Conservation (phyloP, 1,140 invertebrate genomes). For the Ganaspis sp. region DNA sequence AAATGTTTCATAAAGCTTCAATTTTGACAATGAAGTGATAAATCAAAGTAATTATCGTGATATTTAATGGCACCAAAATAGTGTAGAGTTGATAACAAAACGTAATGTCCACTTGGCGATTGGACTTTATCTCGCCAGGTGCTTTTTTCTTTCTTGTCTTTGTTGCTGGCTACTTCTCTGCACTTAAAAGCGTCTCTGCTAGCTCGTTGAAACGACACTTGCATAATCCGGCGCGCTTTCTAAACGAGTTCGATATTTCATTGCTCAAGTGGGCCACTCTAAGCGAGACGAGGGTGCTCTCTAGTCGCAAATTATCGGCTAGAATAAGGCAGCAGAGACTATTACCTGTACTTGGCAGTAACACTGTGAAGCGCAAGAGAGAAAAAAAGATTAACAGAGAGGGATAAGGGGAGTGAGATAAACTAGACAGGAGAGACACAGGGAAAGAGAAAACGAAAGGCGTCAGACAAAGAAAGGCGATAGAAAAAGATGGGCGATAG, state of each 20-base stretch:
- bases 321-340: slow-evolving; percentile 1
- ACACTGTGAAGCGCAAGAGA: neutral
- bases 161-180: slow-evolving; percentile 13
- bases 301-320: slow-evolving; percentile 4
- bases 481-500: too few relatives aligned
- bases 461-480: neutral
- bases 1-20: too few relatives aligned
- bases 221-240: slow-evolving; percentile 44
- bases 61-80: too few relatives aligned
- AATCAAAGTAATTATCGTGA: too few relatives aligned
- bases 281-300: slow-evolving; percentile 2
- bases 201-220: slow-evolving; percentile 44
- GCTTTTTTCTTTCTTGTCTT: neutral
- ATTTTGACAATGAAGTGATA: too few relatives aligned
- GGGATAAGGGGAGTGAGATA: neutral
- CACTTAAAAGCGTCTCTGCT: slow-evolving; percentile 33
- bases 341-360: slow-evolving; percentile 23
- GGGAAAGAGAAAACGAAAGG: neutral
- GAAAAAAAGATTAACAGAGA: neutral
- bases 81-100: too few relatives aligned
- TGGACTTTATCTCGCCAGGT: too few relatives aligned
- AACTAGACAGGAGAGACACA: too few relatives aligned
- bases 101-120: too few relatives aligned
- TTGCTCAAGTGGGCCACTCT: slow-evolving; percentile 33
- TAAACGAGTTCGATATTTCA: slow-evolving; percentile 47